These are phyloP conservation scores for Misgurnus anguillicaudatus DNA, from an alignment of 2,113 vertebrate genomes.

Conservation along the genomic window DNA sequence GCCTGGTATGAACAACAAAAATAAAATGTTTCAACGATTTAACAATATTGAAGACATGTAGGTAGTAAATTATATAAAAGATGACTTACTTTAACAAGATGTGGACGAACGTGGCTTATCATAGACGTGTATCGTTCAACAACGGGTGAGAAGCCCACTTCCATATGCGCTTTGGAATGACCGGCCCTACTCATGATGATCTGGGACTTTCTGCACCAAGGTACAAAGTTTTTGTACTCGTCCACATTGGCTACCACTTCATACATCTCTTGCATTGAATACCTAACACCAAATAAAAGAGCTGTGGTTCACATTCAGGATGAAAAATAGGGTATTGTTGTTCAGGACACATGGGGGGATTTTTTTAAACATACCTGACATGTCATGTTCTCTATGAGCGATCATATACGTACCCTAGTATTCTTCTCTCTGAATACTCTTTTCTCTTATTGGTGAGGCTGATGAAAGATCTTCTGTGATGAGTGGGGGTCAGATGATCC, in stretches of 20 bases:
- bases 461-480: slow-evolving; percentile 82
- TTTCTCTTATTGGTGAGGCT: slow-evolving; percentile 89
- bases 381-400: no score
- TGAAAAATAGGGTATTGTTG: not conserved
- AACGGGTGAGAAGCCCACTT: slow-evolving; percentile 91
- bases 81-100: slow-evolving; percentile 88
- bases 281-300: slow-evolving; percentile 67
- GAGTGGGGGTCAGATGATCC: slow-evolving; percentile 58
- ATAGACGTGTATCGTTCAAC: slow-evolving; percentile 91
- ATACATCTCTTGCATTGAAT: slow-evolving; percentile 95
- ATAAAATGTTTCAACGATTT: no score
- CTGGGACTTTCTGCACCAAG: slow-evolving; percentile 93
- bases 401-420: slow-evolving; percentile 80
- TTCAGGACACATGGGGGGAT: not conserved
- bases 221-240: slow-evolving; percentile 91
- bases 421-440: slow-evolving; percentile 91
- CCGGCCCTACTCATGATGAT: slow-evolving; percentile 84
- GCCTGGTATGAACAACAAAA: slow-evolving; percentile 70
- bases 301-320: no score
- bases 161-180: slow-evolving; percentile 87
- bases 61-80: no score
- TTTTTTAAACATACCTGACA: no score
- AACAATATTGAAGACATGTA: not conserved
- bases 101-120: slow-evolving; percentile 88
- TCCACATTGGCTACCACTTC: slow-evolving; percentile 92